Conservation (phyloP, 1,140 invertebrate species). For the Psilanteris sp. region DNA sequence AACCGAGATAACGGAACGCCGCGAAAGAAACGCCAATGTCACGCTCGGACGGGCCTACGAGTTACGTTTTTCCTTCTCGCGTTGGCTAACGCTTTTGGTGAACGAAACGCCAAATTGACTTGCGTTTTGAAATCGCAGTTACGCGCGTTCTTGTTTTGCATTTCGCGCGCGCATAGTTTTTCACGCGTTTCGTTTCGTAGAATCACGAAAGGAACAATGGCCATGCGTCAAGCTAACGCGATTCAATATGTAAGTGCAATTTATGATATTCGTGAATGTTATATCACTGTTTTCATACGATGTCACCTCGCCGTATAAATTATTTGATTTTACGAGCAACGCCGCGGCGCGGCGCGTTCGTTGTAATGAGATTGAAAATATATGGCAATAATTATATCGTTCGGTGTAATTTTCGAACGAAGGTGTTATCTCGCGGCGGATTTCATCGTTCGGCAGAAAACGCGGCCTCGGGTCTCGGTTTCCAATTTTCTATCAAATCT, state of each 20-base stretch:
- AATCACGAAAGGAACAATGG: constrained; percentile 41
- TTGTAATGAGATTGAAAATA: constrained; percentile 56
- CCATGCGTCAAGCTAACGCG: constrained; percentile 38
- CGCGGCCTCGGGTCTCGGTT: too few species aligned
- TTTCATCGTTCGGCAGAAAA: too few species aligned
- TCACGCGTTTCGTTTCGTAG: constrained; percentile 19
- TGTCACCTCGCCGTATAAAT: constrained; percentile 59
- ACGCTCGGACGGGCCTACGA: too few species aligned
- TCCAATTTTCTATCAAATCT: too few species aligned
- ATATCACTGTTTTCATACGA: constrained; percentile 50
- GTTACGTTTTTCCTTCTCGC: too few species aligned
- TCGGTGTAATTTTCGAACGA: constrained; percentile 27
- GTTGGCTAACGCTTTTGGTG: too few species aligned
- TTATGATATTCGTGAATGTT: constrained; percentile 52
- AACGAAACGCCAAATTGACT: constrained; percentile 9
- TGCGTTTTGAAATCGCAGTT: constrained; percentile 8
- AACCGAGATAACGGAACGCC: too few species aligned
- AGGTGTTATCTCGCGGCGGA: too few species aligned
- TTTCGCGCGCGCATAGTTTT: not conserved
- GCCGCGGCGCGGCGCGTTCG: constrained; percentile 34
- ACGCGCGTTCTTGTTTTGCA: constrained; percentile 3
- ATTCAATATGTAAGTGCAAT: constrained; percentile 55
- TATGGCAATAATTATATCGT: constrained; percentile 51
- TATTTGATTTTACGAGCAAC: constrained; percentile 57
- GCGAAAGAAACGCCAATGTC: too few species aligned